A percentile compares a stretch with the other conserved stretches of the same genome.
Evolutionary conservation across 2,797 vertebrate genomes (phyloP).

Genomic region (Oreochromis mossambicus): DNA sequence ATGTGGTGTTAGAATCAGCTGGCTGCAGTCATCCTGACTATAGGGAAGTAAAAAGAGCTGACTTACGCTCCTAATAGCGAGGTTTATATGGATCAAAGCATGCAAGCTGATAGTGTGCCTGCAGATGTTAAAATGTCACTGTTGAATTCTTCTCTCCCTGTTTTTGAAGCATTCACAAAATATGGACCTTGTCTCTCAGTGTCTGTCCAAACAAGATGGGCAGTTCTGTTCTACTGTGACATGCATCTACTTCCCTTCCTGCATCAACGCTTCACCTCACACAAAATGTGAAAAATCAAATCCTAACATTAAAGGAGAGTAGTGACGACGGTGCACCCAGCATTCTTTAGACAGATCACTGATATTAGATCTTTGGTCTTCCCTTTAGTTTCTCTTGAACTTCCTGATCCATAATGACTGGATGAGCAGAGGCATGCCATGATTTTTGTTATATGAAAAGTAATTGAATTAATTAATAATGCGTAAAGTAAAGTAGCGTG

Average conservation of each 20-base stretch:
- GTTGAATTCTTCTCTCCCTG: background rate
- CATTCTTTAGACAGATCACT: background rate
- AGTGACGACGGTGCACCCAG: background rate
- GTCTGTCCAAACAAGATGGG: background rate
- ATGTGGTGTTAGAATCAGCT: conserved; percentile 11
- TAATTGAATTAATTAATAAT: background rate
- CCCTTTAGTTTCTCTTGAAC: background rate
- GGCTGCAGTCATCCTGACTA: background rate
- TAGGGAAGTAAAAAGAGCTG: conserved; percentile 6
- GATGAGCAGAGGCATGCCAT: background rate
- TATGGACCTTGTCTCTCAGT: background rate
- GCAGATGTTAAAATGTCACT: background rate
- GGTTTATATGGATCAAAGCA: background rate
- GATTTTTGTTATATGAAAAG: background rate
- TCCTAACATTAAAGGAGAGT: background rate
- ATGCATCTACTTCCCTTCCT: background rate
- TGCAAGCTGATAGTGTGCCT: background rate
- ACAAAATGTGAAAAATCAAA: background rate
- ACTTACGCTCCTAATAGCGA: background rate
- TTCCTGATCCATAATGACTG: background rate
- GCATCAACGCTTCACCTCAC: background rate
- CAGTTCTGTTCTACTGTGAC: background rate
- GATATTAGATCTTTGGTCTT: background rate
- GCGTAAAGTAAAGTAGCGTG: background rate
- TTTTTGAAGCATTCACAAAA: background rate